phyloP scores from a whole-genome alignment of 23 tunicate genomes.

The Styela clava region DNA sequence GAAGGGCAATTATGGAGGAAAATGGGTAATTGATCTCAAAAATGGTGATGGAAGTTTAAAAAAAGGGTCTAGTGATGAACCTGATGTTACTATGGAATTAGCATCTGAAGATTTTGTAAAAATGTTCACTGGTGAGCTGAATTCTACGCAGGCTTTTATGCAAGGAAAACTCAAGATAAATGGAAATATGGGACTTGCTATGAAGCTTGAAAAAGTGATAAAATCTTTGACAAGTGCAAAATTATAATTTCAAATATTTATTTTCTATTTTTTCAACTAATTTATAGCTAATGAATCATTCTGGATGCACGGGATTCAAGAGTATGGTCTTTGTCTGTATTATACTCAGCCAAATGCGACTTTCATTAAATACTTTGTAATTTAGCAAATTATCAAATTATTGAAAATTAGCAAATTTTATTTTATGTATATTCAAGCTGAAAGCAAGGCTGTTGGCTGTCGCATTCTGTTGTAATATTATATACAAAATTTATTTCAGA shows the following conservation, averaged over 20 bases:
- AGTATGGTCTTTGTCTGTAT: too few relatives aligned
- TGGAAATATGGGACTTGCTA: conserved; percentile 71
- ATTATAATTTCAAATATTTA: background rate
- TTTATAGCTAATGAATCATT: too few relatives aligned
- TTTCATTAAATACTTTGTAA: too few relatives aligned
- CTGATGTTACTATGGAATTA: conserved; percentile 79
- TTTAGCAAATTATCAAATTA: too few relatives aligned
- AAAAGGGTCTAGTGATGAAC: conserved; percentile 44
- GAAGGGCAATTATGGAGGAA: conserved; percentile 37
- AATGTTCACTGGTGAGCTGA: conserved; percentile 80
- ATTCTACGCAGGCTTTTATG: conserved; percentile 94
- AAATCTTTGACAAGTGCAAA: background rate
- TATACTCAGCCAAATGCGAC: too few relatives aligned
- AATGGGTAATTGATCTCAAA: conserved; percentile 86
- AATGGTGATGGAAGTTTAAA: conserved; percentile 77
- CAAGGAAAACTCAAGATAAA: conserved; percentile 88
- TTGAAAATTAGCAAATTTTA: too few relatives aligned
- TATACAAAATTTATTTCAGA: too few relatives aligned
- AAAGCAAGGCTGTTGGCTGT: too few relatives aligned
- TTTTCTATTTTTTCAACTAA: background rate
- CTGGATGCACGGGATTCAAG: too few relatives aligned
- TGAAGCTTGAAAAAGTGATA: conserved; percentile 22
- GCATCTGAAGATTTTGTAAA: conserved; percentile 71
- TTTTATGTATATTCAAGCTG: too few relatives aligned
- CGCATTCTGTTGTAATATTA: too few relatives aligned